phyloP scores from a whole-genome alignment of 2,888 invertebrate genomes.

The Hofmannophila pseudospretella region DNA sequence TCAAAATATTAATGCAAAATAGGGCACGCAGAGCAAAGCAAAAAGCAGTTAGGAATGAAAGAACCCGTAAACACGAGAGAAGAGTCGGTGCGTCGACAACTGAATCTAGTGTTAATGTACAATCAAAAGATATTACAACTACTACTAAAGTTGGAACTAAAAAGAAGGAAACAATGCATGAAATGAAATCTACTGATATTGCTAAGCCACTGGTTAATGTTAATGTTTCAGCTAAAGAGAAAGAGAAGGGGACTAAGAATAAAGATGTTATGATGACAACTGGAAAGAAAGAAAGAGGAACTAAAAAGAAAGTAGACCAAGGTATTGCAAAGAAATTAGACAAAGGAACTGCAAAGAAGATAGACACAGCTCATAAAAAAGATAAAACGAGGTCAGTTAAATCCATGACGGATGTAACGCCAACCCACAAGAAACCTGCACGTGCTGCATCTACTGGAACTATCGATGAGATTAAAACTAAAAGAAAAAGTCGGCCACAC shows the following conservation, averaged over 20 bases:
- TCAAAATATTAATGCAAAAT: slow-evolving; percentile 19
- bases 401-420: slow-evolving; percentile 5
- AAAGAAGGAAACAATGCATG: neutral
- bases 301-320: neutral
- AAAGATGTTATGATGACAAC: neutral
- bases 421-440: neutral
- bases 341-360: neutral
- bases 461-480: neutral
- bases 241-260: neutral
- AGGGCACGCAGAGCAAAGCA: neutral
- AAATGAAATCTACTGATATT: neutral
- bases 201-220: slow-evolving; percentile 1
- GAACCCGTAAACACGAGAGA: neutral
- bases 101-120: slow-evolving; percentile 7
- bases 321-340: neutral
- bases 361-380: neutral
- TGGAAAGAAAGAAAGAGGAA: neutral
- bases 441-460: neutral
- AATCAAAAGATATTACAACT: neutral
- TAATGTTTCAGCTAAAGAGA: neutral
- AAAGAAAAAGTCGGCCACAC: neutral
- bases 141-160: neutral
- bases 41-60: neutral
- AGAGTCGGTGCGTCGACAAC: neutral
- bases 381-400: slow-evolving; percentile 8